Evolutionary conservation across 2,113 vertebrate species (phyloP), one percentile per base, ranked within the genome.

Genomic region (Nettapus auritus): DNA sequence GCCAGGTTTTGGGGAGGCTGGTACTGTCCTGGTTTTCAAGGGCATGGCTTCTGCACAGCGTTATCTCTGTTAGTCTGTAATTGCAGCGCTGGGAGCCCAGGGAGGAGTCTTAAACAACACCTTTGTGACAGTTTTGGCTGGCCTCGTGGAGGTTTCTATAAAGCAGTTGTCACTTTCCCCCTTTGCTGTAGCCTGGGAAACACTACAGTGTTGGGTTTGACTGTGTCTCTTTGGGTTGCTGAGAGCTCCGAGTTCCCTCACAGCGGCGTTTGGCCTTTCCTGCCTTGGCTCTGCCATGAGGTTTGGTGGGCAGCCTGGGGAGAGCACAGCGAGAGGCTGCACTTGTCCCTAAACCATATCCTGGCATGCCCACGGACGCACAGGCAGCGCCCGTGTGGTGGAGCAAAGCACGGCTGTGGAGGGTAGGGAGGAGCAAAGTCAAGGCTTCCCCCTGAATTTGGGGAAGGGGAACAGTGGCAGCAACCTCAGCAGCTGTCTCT

Each of bases 111-210:
- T 60, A 73, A 91, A 82, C 74, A 57, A 33, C 13, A 5, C 91
- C 76, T 77, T 89, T 74, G 81, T 79, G 92, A 70, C 3, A 13
- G 75, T 71, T 44, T 69, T 95, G 96, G 66, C 89, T 92, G 86
- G 79, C 81, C 63, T 86, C 55, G 75, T 0, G 0, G 79, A 85
- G 84, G 59, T 73, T 38, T 12, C 29, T 57, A n/a, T 50, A 31
- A 26, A 36, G 44, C 34, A 12, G 46, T 63, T 28, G 36, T 33
- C 8, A 10, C 38, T 55, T 42, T 53, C 29, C 52, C 52, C 29
- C 70, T 56, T 56, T 8, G 25, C n/a, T 21, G 62, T 28, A 55
- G 63, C 50, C n/a, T 46, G 38, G 14, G 22, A 28, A 29, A 34
- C 23, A 8, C 46, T 21, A 15, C n/a, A 28, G 53, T 40, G 5